Evolutionary conservation across 92 coral and sea anemone species (phyloP), one percentile per base, ranked within the genome.

Genomic region (Umimayanthus chanpuru): DNA sequence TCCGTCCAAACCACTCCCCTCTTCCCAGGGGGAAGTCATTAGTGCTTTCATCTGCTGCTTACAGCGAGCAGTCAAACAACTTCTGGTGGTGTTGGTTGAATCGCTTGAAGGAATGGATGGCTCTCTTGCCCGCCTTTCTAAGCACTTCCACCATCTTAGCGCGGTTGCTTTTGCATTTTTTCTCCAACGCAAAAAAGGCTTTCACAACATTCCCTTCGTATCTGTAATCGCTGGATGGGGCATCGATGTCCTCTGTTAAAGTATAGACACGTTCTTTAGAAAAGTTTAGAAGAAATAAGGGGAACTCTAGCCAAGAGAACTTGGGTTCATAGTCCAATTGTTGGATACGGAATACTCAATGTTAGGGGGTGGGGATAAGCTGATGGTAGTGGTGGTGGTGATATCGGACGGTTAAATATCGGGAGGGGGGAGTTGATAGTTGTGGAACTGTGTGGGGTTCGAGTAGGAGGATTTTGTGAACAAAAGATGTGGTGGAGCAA

Each of bases 171-270:
- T 25, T n/a, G 41, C 86, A 81, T 66, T 81, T 81, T 28, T 47
- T 81, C 76, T 66, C 86, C 76, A 81, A 66, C 16, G 76, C 86
- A 43, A 65, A 40, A 9, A 81, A 39, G 6, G 76, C 86, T 9
- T 81, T 81, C 86, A 64, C 38, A 12, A 81, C 86, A 64, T 81
- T 81, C 72, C 86, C 86, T 40, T 81, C 86, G 36, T 81, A 81
- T 40, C 58, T 66, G 86, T 81, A 81, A 25, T 81, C 86, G 40
- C 5, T 30, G 4, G 76, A 30, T 5, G 76, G 16, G 8, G 58
- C 30, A 14, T 71, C 76, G 39, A 66, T 81, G 56, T 81, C 15
- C 25, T 81, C 86, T 81, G 76, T 68, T 7, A 39, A 20, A 78
- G 20, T 26, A 14, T 14, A 78, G 11, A 11, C 2, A 11, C 2